Evolutionary conservation across 2,888 invertebrate species (phyloP).

Genomic region (Oligia latruncula): DNA sequence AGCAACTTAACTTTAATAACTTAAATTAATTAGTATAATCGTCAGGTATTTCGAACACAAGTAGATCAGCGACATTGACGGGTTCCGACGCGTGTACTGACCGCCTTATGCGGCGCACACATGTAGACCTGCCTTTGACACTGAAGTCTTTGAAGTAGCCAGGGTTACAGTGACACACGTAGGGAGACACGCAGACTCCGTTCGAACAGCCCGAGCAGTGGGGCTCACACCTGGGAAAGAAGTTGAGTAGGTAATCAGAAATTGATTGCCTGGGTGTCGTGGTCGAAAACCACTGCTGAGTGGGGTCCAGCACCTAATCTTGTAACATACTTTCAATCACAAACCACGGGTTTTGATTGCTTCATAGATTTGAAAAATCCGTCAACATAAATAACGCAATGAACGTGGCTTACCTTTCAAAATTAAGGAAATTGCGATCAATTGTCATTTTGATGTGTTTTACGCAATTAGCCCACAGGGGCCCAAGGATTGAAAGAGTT

Average conservation of each 20-base stretch:
- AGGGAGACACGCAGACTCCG: conserved; percentile 93
- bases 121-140: conserved; percentile 91
- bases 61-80: conserved; percentile 63
- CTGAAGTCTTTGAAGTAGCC: conserved; percentile 92
- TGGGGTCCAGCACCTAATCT: neutral
- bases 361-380: too few relatives aligned
- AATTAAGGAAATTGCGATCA: neutral
- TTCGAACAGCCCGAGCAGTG: conserved; percentile 93
- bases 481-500: neutral
- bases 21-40: conserved; percentile 34
- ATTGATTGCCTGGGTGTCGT: neutral
- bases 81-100: conserved; percentile 63
- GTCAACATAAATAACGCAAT: neutral
- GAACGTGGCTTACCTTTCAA: neutral
- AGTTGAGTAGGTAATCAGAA: neutral
- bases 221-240: conserved; percentile 87
- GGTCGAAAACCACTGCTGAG: neutral
- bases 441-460: neutral
- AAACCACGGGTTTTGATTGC: neutral
- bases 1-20: conserved; percentile 10
- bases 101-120: conserved; percentile 88
- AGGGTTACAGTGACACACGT: conserved; percentile 93
- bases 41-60: conserved; percentile 72
- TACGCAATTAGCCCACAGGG: too few relatives aligned
- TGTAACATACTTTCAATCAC: too few relatives aligned